Evolutionary conservation across 1,140 invertebrate species (phyloP), one percentile per base, ranked within the genome.

Genomic region (Andricus grossulariae): DNA sequence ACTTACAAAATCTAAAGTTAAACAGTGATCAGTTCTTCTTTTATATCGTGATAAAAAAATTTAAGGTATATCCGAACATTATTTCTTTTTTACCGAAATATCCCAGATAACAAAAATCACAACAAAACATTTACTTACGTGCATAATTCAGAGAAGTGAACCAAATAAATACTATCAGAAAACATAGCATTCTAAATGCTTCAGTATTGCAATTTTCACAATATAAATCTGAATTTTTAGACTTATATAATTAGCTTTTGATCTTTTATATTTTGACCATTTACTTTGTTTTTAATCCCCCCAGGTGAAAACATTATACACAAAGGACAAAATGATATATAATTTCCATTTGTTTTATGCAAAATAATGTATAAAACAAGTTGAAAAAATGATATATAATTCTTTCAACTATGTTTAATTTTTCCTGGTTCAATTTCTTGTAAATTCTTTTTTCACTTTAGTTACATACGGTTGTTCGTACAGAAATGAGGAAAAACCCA

Each of bases 41-140:
- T 32, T 71, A 74, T 54, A 78, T 2, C 5, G 32, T 18, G 2
- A 75, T 5, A 11, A 39, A 50, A 3, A 74, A 45, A 12, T 71
- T 1, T 21, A 54, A 52, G n/a, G 32, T 45, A 25, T 71, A 15
- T 73, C 25, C 25, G 25, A 78, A 52, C 12, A 13, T 45, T 15
- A 39, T 18, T 55, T 52, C 52, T 49, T 77, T n/a, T 49, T 66
- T 16, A 19, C 6, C 7, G 8, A 39, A 8, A 39, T 10, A 39
- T 39, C 8, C 0, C 39, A 10, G 39, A 39, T 39, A 39, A 39
- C 6, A 39, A 32, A 7, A 60, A 21, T 60, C 1, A 32, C 15
- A 79, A 72, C 18, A 72, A 39, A 75, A 54, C 45, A 45, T 16
- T 10, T 70, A 75, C 74, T 66, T 75, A 51, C 74, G 74, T 66